phyloP scores from a whole-genome alignment of 2,888 invertebrate species.

The Rhingia campestris region DNA sequence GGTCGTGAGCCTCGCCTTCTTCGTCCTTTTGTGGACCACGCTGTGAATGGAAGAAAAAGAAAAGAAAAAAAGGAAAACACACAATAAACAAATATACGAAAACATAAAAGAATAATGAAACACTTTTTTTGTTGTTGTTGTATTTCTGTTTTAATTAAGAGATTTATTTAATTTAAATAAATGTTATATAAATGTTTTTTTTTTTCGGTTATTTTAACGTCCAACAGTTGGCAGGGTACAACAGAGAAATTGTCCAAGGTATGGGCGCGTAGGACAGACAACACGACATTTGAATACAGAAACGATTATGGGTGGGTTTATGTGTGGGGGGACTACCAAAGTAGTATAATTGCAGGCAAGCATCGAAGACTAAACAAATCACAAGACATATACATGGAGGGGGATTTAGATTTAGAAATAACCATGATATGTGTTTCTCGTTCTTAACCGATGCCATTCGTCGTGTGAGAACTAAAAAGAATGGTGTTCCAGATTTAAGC shows the following conservation, averaged over 20 bases:
- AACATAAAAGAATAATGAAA: conserved; percentile 70
- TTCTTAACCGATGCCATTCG: conserved; percentile 9
- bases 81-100: conserved; percentile 74
- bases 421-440: not conserved
- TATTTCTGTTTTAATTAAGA: conserved; percentile 52
- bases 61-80: conserved; percentile 74
- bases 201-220: conserved; percentile 18
- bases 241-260: conserved; percentile 1
- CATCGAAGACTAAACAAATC: conserved; percentile 32
- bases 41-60: conserved; percentile 75
- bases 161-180: conserved; percentile 41
- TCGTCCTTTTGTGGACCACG: conserved; percentile 81
- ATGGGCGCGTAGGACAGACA: not conserved
- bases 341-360: not conserved
- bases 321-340: not conserved
- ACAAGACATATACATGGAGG: conserved; percentile 34
- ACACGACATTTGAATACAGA: conserved; percentile 2
- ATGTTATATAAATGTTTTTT: conserved; percentile 10
- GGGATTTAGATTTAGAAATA: not conserved
- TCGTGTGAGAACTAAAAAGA: conserved; percentile 7
- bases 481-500: conserved; percentile 22
- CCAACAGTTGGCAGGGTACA: conserved; percentile 8
- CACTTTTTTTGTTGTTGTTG: conserved; percentile 72
- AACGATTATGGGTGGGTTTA: not conserved
- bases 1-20: conserved; percentile 78